Conservation (phyloP, 2,113 vertebrate species). For the Actinemys pallida region DNA sequence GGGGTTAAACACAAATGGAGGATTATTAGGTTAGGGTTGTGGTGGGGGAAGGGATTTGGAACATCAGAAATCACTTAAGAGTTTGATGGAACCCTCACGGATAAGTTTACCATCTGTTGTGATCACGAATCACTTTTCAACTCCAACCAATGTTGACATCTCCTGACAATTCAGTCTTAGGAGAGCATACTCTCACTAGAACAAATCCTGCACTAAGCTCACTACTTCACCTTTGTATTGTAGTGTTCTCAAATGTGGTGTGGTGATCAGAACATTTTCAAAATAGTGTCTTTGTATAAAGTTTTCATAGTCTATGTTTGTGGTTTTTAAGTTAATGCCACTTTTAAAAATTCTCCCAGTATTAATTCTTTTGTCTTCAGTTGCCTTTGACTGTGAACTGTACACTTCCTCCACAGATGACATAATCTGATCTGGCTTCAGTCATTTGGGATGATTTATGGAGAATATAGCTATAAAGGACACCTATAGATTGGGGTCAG, state of each 20-base stretch:
- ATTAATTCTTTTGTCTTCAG: not conserved
- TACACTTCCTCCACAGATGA: conserved; percentile 41
- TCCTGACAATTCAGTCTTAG: not conserved
- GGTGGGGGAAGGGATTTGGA: not conserved
- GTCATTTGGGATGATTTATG: conserved; percentile 42
- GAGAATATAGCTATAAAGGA: conserved; percentile 45
- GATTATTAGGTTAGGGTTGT: not conserved
- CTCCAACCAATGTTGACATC: not conserved
- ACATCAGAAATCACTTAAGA: conserved; percentile 23
- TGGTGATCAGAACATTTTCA: not conserved
- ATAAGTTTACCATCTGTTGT: not conserved
- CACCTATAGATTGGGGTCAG: conserved; percentile 27
- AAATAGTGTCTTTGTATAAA: not conserved
- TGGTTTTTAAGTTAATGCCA: not conserved
- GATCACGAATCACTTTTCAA: not conserved
- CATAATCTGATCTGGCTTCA: conserved; percentile 56
- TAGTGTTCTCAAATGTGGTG: not conserved
- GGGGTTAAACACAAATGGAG: not conserved
- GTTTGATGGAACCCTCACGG: not conserved
- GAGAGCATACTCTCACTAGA: not conserved
- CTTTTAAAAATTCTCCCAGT: conserved; percentile 24
- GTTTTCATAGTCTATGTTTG: not conserved
- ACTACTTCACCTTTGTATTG: not conserved
- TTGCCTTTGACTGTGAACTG: conserved; percentile 32
- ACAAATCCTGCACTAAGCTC: not conserved